These are phyloP conservation scores for Eonycteris spelaea DNA, from an alignment of 2,113 vertebrate species.

Conservation along the genomic window DNA sequence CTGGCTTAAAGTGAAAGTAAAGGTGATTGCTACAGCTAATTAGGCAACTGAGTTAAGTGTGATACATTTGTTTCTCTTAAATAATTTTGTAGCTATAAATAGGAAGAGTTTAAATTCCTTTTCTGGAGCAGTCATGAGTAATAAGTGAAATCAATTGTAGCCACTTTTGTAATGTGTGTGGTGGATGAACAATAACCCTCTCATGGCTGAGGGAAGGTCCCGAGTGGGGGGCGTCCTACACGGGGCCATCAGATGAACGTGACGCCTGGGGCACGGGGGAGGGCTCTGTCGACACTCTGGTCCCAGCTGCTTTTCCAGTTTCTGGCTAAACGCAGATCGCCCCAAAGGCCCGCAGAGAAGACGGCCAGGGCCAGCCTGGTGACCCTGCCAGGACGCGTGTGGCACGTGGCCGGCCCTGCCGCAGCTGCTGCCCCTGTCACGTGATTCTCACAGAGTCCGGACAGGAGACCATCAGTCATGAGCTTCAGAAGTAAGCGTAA, in stretches of 20 bases:
- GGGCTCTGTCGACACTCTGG: accelerated
- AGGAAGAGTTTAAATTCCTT: not conserved
- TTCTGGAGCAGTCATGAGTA: not conserved
- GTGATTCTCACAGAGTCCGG: not conserved
- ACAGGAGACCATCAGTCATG: not conserved
- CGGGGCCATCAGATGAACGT: accelerated
- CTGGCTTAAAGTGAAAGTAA: constrained; percentile 55
- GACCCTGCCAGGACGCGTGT: accelerated
- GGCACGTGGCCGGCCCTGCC: accelerated
- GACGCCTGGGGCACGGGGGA: accelerated
- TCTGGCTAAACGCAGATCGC: not conserved
- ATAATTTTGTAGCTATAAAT: not conserved
- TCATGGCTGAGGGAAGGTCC: not conserved
- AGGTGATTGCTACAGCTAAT: constrained; percentile 46
- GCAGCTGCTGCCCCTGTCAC: accelerated
- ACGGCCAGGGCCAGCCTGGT: accelerated
- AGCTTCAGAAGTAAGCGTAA: not conserved
- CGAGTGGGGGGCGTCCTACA: accelerated
- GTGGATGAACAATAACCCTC: no score
- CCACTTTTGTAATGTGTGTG: accelerated
- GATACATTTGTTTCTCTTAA: constrained; percentile 45
- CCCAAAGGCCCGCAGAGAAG: accelerated
- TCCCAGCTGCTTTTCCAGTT: not conserved
- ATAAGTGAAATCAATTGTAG: accelerated
- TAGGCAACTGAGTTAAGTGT: constrained; percentile 54